A percentile compares a stretch with the other conserved stretches of the same genome.
Evolutionary conservation across 2,797 vertebrate genomes (phyloP).

Genomic region (Schizopygopsis malacanthus): DNA sequence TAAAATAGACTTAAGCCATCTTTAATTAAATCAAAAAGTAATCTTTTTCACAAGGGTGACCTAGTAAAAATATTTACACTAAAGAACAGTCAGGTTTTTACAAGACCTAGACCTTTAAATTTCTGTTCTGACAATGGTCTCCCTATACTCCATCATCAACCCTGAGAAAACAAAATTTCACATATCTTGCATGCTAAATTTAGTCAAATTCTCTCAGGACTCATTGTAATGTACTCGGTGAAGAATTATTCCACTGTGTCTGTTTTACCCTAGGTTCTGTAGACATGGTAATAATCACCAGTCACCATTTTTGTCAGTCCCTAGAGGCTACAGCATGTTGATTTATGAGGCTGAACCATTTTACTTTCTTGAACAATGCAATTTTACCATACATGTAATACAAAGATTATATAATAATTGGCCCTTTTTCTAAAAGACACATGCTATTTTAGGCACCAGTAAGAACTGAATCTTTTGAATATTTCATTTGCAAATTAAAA

Average conservation of each 20-base stretch:
- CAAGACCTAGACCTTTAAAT: neutral
- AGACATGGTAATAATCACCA: slow-evolving; percentile 14
- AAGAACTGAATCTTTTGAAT: neutral
- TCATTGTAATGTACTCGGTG: slow-evolving; percentile 8
- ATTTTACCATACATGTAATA: neutral
- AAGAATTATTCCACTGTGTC: neutral
- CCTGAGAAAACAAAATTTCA: slow-evolving; percentile 29
- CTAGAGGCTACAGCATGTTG: slow-evolving; percentile 24
- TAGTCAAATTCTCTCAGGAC: slow-evolving; percentile 11
- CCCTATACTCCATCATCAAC: neutral
- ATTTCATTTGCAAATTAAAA: neutral
- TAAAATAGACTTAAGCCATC: neutral
- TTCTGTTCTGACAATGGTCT: neutral
- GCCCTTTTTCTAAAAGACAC: neutral
- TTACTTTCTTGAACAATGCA: slow-evolving; percentile 13
- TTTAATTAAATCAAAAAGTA: neutral
- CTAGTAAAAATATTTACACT: neutral
- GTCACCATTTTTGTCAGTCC: neutral
- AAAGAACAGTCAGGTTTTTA: neutral
- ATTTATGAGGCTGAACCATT: neutral
- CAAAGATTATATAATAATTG: neutral
- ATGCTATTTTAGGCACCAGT: neutral
- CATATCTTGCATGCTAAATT: slow-evolving; percentile 31
- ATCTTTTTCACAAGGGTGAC: neutral
- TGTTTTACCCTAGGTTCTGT: slow-evolving; percentile 14